Conservation (phyloP, 2,797 vertebrate species). For the Fundulus diaphanus region DNA sequence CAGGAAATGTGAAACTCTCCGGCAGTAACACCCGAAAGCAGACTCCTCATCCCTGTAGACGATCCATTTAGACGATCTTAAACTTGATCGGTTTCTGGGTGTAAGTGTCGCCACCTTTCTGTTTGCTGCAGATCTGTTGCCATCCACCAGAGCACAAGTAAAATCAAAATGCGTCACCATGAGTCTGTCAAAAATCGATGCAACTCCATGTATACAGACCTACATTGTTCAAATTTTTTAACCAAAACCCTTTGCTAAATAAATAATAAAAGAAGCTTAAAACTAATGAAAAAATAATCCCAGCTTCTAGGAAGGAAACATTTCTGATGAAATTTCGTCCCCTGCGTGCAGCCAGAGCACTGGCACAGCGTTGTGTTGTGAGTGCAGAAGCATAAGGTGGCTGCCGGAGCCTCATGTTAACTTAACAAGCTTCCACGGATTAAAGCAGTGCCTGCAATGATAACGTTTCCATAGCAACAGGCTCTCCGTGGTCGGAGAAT, state of each 20-base stretch:
- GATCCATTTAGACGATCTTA: constrained; percentile 43
- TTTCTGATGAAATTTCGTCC: constrained; percentile 67
- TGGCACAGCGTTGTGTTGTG: constrained; percentile 68
- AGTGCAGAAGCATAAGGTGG: constrained; percentile 75
- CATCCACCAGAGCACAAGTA: constrained; percentile 30
- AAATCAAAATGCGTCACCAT: constrained; percentile 22
- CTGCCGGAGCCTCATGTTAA: constrained; percentile 78
- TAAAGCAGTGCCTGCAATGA: constrained; percentile 79
- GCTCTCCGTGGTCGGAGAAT: constrained; percentile 72
- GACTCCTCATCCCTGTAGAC: constrained; percentile 59
- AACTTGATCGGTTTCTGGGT: constrained; percentile 36
- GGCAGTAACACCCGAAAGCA: constrained; percentile 53
- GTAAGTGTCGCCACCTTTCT: constrained; percentile 22
- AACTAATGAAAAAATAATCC: constrained; percentile 46
- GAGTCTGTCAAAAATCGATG: not conserved
- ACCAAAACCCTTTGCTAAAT: constrained; percentile 9
- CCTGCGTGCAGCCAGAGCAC: constrained; percentile 57
- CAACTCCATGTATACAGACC: not conserved
- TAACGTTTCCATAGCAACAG: constrained; percentile 87
- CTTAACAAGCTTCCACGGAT: constrained; percentile 82
- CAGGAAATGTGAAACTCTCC: constrained; percentile 38
- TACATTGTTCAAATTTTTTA: constrained; percentile 7
- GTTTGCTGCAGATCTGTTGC: constrained; percentile 17
- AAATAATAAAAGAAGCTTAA: constrained; percentile 27
- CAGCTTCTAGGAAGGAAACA: constrained; percentile 51